Percentiles rank a stretch among this genome's conserved stretches.
phyloP scores from a whole-genome alignment of 2,113 vertebrate species.

The Motacilla tschutschensis region DNA sequence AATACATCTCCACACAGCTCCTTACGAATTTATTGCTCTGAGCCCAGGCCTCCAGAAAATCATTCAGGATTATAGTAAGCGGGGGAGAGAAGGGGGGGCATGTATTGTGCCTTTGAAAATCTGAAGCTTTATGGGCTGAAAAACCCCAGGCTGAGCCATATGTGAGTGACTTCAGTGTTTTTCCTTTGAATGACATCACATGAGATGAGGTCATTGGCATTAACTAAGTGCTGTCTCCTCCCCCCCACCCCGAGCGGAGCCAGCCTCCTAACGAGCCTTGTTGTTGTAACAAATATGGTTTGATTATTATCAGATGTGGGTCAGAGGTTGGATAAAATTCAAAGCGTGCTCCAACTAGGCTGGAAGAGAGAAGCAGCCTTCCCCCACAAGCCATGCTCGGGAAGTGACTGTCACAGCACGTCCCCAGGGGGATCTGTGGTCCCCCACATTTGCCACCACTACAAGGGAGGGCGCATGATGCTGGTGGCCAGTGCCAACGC shows the following conservation, averaged over 20 bases:
- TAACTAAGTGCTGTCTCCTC: conserved; percentile 55
- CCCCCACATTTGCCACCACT: background rate
- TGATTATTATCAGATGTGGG: conserved; percentile 71
- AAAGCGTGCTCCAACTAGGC: conserved; percentile 5
- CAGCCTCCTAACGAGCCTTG: conserved; percentile 64
- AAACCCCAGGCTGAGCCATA: conserved; percentile 61
- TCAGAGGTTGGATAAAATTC: conserved; percentile 60
- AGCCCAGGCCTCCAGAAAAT: conserved; percentile 42
- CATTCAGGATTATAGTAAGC: conserved; percentile 33
- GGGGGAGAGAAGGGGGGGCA: background rate
- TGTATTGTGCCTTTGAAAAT: conserved; percentile 58
- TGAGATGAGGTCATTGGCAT: conserved; percentile 66
- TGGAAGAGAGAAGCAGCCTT: conserved; percentile 13
- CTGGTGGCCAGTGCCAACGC: background rate
- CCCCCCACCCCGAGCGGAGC: conserved; percentile 26
- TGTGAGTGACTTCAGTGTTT: conserved; percentile 68
- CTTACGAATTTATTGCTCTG: conserved; percentile 16
- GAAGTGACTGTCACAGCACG: background rate
- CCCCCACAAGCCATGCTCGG: background rate
- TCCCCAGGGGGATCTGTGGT: background rate
- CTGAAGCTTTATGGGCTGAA: conserved; percentile 53
- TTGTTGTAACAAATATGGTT: conserved; percentile 67
- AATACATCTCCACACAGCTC: conserved; percentile 20
- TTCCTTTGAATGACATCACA: conserved; percentile 70
- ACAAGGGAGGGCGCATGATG: rapidly evolving